These are phyloP conservation scores for Ptilodon capucinus DNA, from an alignment of 2,888 invertebrate species.

Conservation along the genomic window DNA sequence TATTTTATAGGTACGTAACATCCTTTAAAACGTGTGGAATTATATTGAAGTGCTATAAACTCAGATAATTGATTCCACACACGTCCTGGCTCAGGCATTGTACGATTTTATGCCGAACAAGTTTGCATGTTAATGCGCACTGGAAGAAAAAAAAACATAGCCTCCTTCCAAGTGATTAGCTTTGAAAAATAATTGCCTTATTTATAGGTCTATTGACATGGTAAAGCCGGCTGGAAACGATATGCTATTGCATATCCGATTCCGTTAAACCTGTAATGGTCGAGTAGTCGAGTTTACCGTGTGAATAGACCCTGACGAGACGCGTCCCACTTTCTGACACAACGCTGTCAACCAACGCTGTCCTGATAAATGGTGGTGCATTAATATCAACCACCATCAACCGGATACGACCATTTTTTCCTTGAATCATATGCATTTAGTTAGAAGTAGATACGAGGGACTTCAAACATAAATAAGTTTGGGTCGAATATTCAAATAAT, in stretches of 20 bases:
- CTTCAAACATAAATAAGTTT: background rate
- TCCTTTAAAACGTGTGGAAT: slow-evolving; percentile 7
- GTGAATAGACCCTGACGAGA: too few species aligned
- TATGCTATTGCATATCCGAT: too few species aligned
- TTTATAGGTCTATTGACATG: too few species aligned
- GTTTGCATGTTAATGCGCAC: slow-evolving; percentile 40
- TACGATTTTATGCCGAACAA: slow-evolving; percentile 34
- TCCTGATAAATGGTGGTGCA: slow-evolving; percentile 1
- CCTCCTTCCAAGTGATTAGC: slow-evolving; percentile 30
- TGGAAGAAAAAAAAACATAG: slow-evolving; percentile 34
- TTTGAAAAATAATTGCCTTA: slow-evolving; percentile 44
- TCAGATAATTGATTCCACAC: slow-evolving; percentile 31
- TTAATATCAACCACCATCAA: slow-evolving; percentile 3
- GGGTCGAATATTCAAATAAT: too few species aligned
- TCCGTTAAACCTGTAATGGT: too few species aligned
- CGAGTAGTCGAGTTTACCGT: too few species aligned
- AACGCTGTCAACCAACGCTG: slow-evolving; percentile 7
- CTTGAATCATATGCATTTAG: background rate
- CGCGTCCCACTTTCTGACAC: slow-evolving; percentile 32
- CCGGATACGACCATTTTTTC: background rate
- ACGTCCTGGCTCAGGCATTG: slow-evolving; percentile 37
- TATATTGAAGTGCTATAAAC: slow-evolving; percentile 9
- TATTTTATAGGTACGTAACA: too few species aligned
- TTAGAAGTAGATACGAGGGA: background rate
- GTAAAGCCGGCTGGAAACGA: too few species aligned